Base-by-base conservation (phyloP, 2,888 invertebrate genomes). In the Lagria hirta region DNA sequence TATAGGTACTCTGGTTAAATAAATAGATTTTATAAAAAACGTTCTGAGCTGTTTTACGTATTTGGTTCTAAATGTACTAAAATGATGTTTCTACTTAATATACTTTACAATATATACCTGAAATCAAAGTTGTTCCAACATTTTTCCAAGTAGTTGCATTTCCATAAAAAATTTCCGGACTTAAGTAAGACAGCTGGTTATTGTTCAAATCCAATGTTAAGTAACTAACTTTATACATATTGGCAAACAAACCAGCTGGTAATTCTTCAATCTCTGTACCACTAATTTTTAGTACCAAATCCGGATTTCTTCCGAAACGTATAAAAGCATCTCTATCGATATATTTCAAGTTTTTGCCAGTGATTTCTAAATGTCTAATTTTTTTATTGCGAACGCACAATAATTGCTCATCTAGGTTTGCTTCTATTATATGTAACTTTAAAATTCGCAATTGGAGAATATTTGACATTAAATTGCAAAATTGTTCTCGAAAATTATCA, bases 121-220 rank as follows among this genome's bases (percentile, higher is more conserved):
- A 83, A 41, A 92, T 82, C 66, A 90, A 79, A 64, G 88, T 86
- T 3, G 92, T 91, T 7, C 91, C 91, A 52, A 88, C 85, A 54
- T 85, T 83, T 70, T 90, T 90, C 91, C 91, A 91, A 58, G 84
- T 83, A 13, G 88, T 86, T 55, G 85, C 82, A 70, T 92, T 91
- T 15, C 88, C 87, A 70, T 92, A 92, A 68, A 93, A 86, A 49
- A 88, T 85, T 49, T 88, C 87, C 35, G 90, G 86, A 66, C 86
- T 86, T 51, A 93, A 76, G 43, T 84, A 82, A 18, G 83, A 80
- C 64, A 93, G 78, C 72, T 82, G 81, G 73, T 94, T 94, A 65
- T 84, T 80, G 49, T 88, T 82, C 53, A 93, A 76, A 72, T 93
- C 91, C 46, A 94, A 78, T 22, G 84, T 84, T 43, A 92, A 76